Evolutionary conservation across 1,140 invertebrate species (phyloP).

Genomic region (Bradynema listronoti): DNA sequence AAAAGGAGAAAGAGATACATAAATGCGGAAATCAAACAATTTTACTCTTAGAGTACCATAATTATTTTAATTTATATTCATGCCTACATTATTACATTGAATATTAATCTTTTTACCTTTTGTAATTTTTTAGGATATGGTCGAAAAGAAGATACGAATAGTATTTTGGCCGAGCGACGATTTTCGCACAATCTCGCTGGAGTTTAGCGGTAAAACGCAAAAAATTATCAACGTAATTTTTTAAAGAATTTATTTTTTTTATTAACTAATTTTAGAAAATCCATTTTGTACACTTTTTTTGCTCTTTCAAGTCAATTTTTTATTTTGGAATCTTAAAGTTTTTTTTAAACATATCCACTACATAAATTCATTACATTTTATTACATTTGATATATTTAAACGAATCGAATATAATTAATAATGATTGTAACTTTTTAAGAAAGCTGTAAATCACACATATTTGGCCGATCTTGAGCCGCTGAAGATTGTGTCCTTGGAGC

Average conservation of each 20-base stretch:
- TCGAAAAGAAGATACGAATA: slow-evolving; percentile 22
- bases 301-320: not conserved
- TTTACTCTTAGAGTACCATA: no score
- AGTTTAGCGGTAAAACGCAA: slow-evolving; percentile 16
- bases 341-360: not conserved
- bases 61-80: no score
- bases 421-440: slow-evolving; percentile 6
- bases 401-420: not conserved
- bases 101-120: no score
- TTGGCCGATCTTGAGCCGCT: slow-evolving; percentile 9
- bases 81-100: no score
- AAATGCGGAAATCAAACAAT: no score
- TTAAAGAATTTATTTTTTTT: slow-evolving; percentile 12
- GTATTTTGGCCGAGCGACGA: slow-evolving; percentile 24
- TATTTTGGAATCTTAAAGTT: not conserved
- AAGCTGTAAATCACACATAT: slow-evolving; percentile 12
- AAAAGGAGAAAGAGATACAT: no score
- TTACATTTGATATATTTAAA: not conserved
- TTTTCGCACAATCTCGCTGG: slow-evolving; percentile 8
- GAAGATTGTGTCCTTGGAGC: slow-evolving; percentile 1
- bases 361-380: not conserved
- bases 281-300: not conserved
- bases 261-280: not conserved
- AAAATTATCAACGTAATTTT: slow-evolving; percentile 18
- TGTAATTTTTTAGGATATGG: no score